Base-by-base conservation (phyloP, 1,140 invertebrate genomes). In the Heliconius nattereri region DNA sequence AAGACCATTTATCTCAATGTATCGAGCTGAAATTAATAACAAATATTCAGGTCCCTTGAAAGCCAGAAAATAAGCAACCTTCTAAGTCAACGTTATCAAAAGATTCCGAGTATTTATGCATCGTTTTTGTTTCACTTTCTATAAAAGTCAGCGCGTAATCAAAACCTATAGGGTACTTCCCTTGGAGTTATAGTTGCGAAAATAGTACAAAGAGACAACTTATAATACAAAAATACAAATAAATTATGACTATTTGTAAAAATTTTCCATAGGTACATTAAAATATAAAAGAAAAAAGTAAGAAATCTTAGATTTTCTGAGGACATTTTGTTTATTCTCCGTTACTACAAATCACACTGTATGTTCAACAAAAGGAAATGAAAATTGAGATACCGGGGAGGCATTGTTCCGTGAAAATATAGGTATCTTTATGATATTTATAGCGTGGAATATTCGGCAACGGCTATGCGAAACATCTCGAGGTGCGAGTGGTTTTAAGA, bases 361-460 rank as follows among this genome's bases (percentile, higher is more conserved):
- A 91, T 89, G 87, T 90, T 86, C 88, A 85, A 89, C 81, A 85
- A 91, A 87, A 88, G 88, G 88, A 91, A 91, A 92, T 91, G 89
- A 92, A 92, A 92, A 91, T 91, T 92, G 91, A 92, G 91, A 92
- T 91, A 91, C 87, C 91, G 87, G 82, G 84, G 89, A 66, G 87
- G 87, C 89, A 91, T 92, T 91, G 90, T 91, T 89, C 91, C 89
- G 88, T 90, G 89, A 91, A 92, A 92, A 92, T 92, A 91, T 91
- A 66, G 60, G 60, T 66, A 91, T 92, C 87, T 91, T 89, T 87
- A 91, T 91, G 89, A 91, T 92, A 92, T 91, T 91, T 89, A 88
- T 84, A 85, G 83, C 85, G 89, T 86, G 85, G 84, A 86, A 87
- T 88, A 86, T 88, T 87, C 85, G 86, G 83, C 85, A 85, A 91